Percentiles rank a stretch among this genome's conserved stretches.
Conservation (phyloP, 2,888 invertebrate genomes). For the Thera britannica region DNA sequence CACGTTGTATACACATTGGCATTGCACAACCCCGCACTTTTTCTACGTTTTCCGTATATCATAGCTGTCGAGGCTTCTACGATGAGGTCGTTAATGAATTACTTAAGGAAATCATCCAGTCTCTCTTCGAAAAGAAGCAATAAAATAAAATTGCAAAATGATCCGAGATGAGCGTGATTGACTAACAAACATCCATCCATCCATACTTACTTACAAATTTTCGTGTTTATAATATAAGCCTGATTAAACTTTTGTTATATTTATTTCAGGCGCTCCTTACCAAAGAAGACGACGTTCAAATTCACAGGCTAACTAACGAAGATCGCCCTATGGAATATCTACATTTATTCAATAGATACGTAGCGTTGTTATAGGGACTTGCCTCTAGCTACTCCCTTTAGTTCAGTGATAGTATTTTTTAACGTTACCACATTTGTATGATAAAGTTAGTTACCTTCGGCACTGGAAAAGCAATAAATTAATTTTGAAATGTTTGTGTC, state of each 20-base stretch:
- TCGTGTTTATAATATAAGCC: no score
- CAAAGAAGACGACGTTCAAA: slow-evolving; percentile 56
- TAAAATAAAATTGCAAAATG: no score
- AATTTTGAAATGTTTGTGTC: not conserved
- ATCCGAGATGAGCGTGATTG: no score
- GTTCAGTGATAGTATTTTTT: not conserved
- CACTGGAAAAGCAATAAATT: not conserved
- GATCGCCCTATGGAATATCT: slow-evolving; percentile 47
- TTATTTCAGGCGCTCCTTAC: slow-evolving; percentile 62
- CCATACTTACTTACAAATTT: no score
- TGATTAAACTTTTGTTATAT: not conserved
- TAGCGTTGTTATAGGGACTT: slow-evolving; percentile 57
- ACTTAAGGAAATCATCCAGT: no score
- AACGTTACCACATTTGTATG: slow-evolving; percentile 2
- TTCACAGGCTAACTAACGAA: slow-evolving; percentile 57
- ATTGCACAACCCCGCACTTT: no score
- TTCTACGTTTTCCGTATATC: no score
- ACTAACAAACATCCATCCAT: no score
- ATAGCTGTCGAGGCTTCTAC: no score
- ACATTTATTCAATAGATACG: slow-evolving; percentile 64
- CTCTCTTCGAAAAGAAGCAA: no score
- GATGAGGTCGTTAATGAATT: no score
- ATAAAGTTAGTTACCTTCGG: slow-evolving; percentile 1
- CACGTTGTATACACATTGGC: no score
- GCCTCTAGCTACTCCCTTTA: not conserved